Base-by-base conservation (phyloP, 2,113 vertebrate genomes). In the Crotalus tigris region DNA sequence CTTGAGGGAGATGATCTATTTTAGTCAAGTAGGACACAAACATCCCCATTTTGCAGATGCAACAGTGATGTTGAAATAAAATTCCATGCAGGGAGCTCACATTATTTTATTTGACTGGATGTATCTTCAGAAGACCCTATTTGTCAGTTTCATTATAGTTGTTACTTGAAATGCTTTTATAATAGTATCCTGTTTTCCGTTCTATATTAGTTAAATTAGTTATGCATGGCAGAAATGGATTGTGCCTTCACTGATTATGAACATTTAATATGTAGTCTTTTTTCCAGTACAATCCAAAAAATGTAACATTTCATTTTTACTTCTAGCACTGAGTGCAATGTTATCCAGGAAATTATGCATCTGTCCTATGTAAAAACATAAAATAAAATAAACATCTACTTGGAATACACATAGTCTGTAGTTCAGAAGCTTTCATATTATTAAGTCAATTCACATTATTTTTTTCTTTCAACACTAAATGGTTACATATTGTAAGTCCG, bases 341-440 rank as follows among this genome's bases (percentile, higher is more conserved):
- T 95, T 96, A 95, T 94, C 94, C 93, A 92, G 55, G 93, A 96
- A 97, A 96, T 95, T 94, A 97, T 96, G 95, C 95, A 95, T 95
- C 96, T 95, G 95, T 75, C 93, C 93, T 95, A 88, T 53, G 24
- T 51, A 64, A 86, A 85, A 55, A 58, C 61, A 15, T 49, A 49
- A 49, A 44, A 19, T n/a, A 49, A 46, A 57, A 17, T 49, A 88
- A 91, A 55, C 53, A 57, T 11, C 33, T 87, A 12, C 15, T 92
- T 96, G 46, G 85, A 88, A 86, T 86, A 64, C 24, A 92, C 23
- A 75, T 9, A 10, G 0, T 21, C 12, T 93, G 64, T 46, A 85
- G 93, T 94, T 91, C 10, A 10, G 39, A 29, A 49, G 95, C 94
- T 92, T 81, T 90, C 26, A 24, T 55, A 93, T 95, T 95, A 95